A percentile compares a stretch with the other conserved stretches of the same genome.
These are phyloP conservation scores for Prunella himalayana DNA, from an alignment of 2,113 vertebrate species.

Conservation along the genomic window DNA sequence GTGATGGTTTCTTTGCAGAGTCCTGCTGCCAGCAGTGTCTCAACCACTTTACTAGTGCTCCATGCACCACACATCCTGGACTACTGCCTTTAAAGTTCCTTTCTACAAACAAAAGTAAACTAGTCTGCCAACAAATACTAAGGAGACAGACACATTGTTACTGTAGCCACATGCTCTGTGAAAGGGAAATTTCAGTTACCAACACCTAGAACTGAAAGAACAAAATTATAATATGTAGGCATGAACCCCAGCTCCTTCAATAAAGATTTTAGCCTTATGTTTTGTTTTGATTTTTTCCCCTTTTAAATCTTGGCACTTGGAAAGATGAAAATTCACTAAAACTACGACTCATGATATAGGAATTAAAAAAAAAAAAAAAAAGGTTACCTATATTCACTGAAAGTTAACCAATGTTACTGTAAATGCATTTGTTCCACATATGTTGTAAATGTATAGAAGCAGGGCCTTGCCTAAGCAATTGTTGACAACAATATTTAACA, in stretches of 20 bases:
- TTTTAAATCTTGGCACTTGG: not conserved
- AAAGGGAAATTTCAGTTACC: not conserved
- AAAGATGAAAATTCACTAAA: not conserved
- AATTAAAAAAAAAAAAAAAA: not conserved
- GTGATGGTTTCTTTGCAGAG: conserved; percentile 4
- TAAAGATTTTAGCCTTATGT: not conserved
- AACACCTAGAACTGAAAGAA: not conserved
- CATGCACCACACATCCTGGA: not conserved
- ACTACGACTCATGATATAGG: not conserved
- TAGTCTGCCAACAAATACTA: not conserved
- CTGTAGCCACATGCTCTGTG: not conserved
- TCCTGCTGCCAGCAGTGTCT: conserved; percentile 30
- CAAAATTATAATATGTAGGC: not conserved
- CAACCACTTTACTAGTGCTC: not conserved
- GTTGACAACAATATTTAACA: not conserved
- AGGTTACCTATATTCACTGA: not conserved
- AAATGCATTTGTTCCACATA: not conserved
- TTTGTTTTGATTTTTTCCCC: not conserved
- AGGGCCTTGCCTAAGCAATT: not conserved
- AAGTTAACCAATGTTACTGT: not conserved
- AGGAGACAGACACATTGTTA: not conserved
- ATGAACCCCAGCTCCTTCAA: not conserved
- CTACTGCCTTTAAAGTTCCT: not conserved
- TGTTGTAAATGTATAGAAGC: not conserved
- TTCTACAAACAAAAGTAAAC: not conserved